These are phyloP conservation scores for Parnassius glacialis DNA, from an alignment of 2,888 invertebrate species.

Conservation along the genomic window DNA sequence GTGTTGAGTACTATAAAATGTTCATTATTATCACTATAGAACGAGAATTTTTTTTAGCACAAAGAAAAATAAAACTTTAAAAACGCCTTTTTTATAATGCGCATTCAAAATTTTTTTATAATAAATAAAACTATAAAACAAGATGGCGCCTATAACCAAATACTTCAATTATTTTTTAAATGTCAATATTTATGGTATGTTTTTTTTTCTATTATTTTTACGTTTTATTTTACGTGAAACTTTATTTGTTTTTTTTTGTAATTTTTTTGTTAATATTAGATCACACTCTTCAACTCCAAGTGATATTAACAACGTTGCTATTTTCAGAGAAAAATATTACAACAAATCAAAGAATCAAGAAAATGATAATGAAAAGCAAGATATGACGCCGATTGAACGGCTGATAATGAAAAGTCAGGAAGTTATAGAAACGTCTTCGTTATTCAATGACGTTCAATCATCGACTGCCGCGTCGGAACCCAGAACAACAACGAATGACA, in stretches of 20 bases:
- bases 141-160: constrained; percentile 18
- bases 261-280: not conserved
- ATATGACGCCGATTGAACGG: not conserved
- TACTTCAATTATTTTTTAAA: not conserved
- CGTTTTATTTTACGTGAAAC: constrained; percentile 6
- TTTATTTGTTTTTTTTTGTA: not conserved
- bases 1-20: constrained; percentile 7
- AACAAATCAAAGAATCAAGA: constrained; percentile 13
- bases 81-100: not conserved
- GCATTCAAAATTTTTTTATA: not conserved
- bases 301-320: not conserved
- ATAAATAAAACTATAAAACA: constrained; percentile 25
- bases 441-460: constrained; percentile 7
- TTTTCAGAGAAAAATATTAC: constrained; percentile 28
- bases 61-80: not conserved
- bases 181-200: constrained; percentile 27
- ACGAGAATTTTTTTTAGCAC: not conserved
- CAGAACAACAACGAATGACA: not conserved
- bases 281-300: not conserved
- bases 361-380: constrained; percentile 22
- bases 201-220: constrained; percentile 27
- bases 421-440: constrained; percentile 1
- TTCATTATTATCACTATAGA: constrained; percentile 3
- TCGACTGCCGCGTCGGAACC: not conserved
- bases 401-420: constrained; percentile 1